Evolutionary conservation across 53 echinoderm and acorn worm genomes (phyloP), one percentile per base, ranked within the genome.

Genomic region (Apostichopus leukothele): DNA sequence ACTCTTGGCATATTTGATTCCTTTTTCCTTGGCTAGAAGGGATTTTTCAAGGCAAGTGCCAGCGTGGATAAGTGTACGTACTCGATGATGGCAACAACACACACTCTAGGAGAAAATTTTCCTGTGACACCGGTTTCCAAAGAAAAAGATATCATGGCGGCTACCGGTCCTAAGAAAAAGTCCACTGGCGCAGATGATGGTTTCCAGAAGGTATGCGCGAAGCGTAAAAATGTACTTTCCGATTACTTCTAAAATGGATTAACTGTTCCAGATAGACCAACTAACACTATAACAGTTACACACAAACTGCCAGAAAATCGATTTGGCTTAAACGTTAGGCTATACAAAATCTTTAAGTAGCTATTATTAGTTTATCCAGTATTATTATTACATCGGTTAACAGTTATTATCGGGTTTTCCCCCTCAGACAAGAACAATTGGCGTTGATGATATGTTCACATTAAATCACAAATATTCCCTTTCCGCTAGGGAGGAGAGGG

Each of bases 41-140:
- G 6, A 5, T 71, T 6, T 71, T 71, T 16, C 71, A 71, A 71
- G 71, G 71, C 86, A 67, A 89, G 16, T 91, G 95, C 95, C 95
- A 95, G 95, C 93, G 95, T 93, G 95, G 95, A 94, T 51, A 75
- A 89, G 68, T 9, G 8, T 57, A 57, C 8, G 10, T 7, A 57
- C 10, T 80, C 71, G 90, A 91, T 83, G 84, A 95, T 95, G 93
- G 95, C 95, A 91, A 90, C 95, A 60, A 89, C 87, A 76, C 89
- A 91, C 74, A 93, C 86, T 89, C 86, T 95, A 5, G 95, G 93
- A 52, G 93, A 95, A 90, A 92, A 93, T 87, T 91, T 93, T 51
- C 63, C 81, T 7, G 52, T 89, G n/a, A 53, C 92, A 51, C 74
- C 88, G 74, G 23, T 91, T 52, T 83, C 93, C 50, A 88, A 89